Evolutionary conservation across 1,140 invertebrate species (phyloP).

Genomic region (Lucilia cuprina): DNA sequence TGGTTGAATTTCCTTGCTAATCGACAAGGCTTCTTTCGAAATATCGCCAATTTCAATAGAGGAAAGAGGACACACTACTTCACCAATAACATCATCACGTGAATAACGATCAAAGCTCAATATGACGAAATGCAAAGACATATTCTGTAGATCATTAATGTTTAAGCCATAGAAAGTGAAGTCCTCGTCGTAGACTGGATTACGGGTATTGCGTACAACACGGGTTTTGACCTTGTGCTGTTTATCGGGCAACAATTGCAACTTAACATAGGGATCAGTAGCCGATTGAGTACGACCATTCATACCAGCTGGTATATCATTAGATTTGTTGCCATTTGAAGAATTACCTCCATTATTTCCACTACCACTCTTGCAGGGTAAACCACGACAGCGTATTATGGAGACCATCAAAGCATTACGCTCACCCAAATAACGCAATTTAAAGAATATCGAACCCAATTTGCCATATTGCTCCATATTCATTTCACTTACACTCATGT

Average conservation of each 20-base stretch:
- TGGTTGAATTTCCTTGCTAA: constrained; percentile 85
- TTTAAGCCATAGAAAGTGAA: constrained; percentile 95
- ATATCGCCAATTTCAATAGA: constrained; percentile 80
- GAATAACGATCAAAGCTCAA: constrained; percentile 97
- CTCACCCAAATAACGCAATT: constrained; percentile 84
- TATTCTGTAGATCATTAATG: constrained; percentile 81
- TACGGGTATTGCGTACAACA: constrained; percentile 88
- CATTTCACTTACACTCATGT: constrained; percentile 62
- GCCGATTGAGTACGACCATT: constrained; percentile 64
- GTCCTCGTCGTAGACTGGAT: constrained; percentile 95
- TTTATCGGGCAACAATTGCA: constrained; percentile 92
- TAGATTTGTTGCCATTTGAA: constrained; percentile 46
- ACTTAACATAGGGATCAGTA: constrained; percentile 93
- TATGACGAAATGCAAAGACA: constrained; percentile 92
- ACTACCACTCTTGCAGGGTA: constrained; percentile 79
- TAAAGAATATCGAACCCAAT: constrained; percentile 87
- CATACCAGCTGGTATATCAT: constrained; percentile 56
- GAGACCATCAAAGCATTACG: constrained; percentile 90
- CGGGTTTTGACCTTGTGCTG: constrained; percentile 95
- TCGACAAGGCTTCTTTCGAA: constrained; percentile 77
- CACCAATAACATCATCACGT: constrained; percentile 95
- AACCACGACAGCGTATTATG: constrained; percentile 83
- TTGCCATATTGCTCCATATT: constrained; percentile 64
- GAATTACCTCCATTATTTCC: constrained; percentile 41
- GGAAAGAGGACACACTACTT: constrained; percentile 88